Percentiles rank a stretch among this genome's conserved stretches.
These are phyloP conservation scores for Perizoma flavofasciatum DNA, from an alignment of 2,888 invertebrate species.

Conservation along the genomic window DNA sequence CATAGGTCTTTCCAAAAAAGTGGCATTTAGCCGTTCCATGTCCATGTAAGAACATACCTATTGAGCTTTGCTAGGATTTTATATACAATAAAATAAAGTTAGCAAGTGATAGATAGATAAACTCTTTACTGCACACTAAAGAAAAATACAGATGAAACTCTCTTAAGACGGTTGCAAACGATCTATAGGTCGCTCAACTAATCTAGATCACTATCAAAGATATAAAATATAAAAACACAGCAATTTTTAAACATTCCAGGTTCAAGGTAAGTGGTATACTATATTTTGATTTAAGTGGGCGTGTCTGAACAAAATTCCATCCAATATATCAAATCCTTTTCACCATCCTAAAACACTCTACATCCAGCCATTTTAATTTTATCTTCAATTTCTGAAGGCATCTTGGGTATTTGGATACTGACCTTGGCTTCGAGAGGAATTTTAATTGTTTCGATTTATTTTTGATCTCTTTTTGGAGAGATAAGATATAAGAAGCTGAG, in stretches of 20 bases:
- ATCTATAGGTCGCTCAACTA: too few relatives aligned
- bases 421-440: slow-evolving; percentile 29
- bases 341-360: slow-evolving; percentile 22
- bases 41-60: too few relatives aligned
- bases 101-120: not conserved
- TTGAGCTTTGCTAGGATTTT: not conserved
- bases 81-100: slow-evolving; percentile 21
- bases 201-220: too few relatives aligned
- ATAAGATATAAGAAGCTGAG: slow-evolving; percentile 25
- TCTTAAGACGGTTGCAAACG: too few relatives aligned
- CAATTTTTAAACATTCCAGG: too few relatives aligned
- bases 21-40: too few relatives aligned
- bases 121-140: too few relatives aligned
- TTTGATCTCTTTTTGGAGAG: slow-evolving; percentile 27
- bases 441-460: slow-evolving; percentile 35
- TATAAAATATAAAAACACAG: too few relatives aligned
- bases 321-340: slow-evolving; percentile 40
- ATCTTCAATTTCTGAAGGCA: slow-evolving; percentile 24
- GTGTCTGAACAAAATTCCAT: slow-evolving; percentile 34
- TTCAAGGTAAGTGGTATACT: not conserved
- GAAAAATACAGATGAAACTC: too few relatives aligned
- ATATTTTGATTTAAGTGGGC: slow-evolving; percentile 27
- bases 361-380: slow-evolving; percentile 27
- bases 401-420: slow-evolving; percentile 24
- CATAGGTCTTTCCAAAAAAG: too few relatives aligned